phyloP scores from a whole-genome alignment of 2,888 invertebrate species.

The Lasioglossum calceatum region DNA sequence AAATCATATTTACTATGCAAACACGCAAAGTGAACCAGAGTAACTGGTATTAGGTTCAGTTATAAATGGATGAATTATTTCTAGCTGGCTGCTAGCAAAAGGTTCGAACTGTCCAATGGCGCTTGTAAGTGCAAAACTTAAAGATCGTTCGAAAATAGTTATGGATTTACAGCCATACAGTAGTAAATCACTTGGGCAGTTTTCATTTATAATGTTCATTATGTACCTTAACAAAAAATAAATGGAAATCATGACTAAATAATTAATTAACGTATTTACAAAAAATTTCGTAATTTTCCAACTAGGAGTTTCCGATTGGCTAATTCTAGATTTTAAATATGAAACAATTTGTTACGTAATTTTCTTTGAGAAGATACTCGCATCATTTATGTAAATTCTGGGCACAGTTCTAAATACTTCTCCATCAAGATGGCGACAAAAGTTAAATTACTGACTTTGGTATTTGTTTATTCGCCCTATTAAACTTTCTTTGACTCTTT shows the following conservation, averaged over 20 bases:
- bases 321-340: neutral
- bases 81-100: constrained; percentile 54
- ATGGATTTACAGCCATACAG: neutral
- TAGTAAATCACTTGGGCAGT: neutral
- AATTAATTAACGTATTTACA: neutral
- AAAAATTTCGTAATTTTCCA: too few species aligned
- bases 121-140: neutral
- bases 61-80: constrained; percentile 65
- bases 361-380: neutral
- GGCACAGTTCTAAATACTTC: neutral
- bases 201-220: neutral
- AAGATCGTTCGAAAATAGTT: neutral
- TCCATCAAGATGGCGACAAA: too few species aligned
- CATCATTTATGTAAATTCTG: neutral
- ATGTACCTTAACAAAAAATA: neutral
- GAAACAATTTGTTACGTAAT: neutral
- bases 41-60: constrained; percentile 41
- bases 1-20: constrained; percentile 38
- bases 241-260: neutral
- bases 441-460: too few species aligned
- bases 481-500: too few species aligned
- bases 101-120: constrained; percentile 34
- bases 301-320: too few species aligned
- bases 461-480: neutral
- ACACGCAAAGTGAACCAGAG: constrained; percentile 31